Base-by-base conservation (phyloP, 2,113 vertebrate genomes). In the Alethe castanea region DNA sequence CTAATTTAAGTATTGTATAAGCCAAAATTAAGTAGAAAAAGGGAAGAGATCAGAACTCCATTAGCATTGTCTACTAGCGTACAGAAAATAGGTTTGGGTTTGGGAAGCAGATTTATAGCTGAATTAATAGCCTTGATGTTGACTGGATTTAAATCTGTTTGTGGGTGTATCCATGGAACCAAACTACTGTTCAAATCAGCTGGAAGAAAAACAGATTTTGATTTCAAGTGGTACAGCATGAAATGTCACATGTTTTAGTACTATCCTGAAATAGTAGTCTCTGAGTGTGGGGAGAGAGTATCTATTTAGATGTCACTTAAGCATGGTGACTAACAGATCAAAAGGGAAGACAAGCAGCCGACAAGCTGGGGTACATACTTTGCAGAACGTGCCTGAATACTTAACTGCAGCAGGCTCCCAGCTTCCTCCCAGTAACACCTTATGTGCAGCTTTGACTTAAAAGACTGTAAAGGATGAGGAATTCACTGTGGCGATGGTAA, bases 191-290 rank as follows among this genome's bases (percentile, higher is more conserved):
- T 90, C 81, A 70, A 22, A 82, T 96, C 64, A 88, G 60, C 54
- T 93, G 92, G 79, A 77, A 90, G 56, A 83, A 78, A 57, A 20
- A 35, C 66, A 80, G 36, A 73, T 89, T 93, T 77, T 88, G 35
- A 66, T 95, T 95, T 94, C 67, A 67, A 88, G 23, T 56, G 67
- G 17, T 94, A 67, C 19, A 88, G 80, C 88, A 90, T 74, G 88
- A 92, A 94, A 93, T 96, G 82, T 94, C 92, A 81, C 33, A 40
- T 91, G 56, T 90, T 92, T 93, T 71, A 64, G 81, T 45, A 78
- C 88, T 48, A 52, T 86, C 79, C 76, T 74, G 82, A 92, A 96
- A 95, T 94, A 95, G 96, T 26, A 79, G 48, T 66, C 66, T 64
- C 7, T 54, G 3, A 42, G 52, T 53, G 88, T 73, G 86, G 64